phyloP scores from a whole-genome alignment of 2,797 vertebrate species.

The Benthosema pterotum region DNA sequence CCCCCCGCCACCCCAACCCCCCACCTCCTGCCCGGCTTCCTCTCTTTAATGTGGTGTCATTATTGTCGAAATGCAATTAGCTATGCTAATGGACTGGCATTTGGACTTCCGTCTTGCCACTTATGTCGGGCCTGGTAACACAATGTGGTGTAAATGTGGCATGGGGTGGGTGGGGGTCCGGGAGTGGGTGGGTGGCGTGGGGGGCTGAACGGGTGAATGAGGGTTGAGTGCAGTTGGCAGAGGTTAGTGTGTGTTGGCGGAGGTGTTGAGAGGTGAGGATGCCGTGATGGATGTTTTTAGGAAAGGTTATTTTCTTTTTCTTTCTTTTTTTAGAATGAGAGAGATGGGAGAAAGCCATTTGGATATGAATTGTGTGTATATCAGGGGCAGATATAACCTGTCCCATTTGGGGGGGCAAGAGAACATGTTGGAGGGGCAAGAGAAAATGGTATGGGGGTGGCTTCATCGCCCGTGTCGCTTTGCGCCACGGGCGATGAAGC shows the following conservation, averaged over 20 bases:
- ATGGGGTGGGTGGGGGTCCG: constrained; percentile 52
- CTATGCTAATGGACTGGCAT: constrained; percentile 77
- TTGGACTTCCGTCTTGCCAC: constrained; percentile 75
- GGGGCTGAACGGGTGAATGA: constrained; percentile 59
- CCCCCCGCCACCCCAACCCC: constrained; percentile 48
- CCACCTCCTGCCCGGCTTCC: constrained; percentile 33
- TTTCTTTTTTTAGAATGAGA: constrained; percentile 56
- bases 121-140: constrained; percentile 58
- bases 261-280: constrained; percentile 63
- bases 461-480: too few species aligned
- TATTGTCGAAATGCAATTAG: constrained; percentile 82
- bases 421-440: too few species aligned
- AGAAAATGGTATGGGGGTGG: too few species aligned
- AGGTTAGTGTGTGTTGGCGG: constrained; percentile 24
- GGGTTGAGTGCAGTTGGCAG: constrained; percentile 58
- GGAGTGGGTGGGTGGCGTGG: constrained; percentile 13
- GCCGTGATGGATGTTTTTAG: constrained; percentile 34
- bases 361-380: neutral
- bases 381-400: too few species aligned
- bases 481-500: too few species aligned
- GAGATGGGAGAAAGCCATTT: constrained; percentile 54
- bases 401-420: too few species aligned
- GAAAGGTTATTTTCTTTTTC: constrained; percentile 29
- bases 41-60: constrained; percentile 76
- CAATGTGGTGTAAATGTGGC: constrained; percentile 68